Base-by-base conservation (phyloP, 2,113 vertebrate genomes). In the Climacteris rufus region DNA sequence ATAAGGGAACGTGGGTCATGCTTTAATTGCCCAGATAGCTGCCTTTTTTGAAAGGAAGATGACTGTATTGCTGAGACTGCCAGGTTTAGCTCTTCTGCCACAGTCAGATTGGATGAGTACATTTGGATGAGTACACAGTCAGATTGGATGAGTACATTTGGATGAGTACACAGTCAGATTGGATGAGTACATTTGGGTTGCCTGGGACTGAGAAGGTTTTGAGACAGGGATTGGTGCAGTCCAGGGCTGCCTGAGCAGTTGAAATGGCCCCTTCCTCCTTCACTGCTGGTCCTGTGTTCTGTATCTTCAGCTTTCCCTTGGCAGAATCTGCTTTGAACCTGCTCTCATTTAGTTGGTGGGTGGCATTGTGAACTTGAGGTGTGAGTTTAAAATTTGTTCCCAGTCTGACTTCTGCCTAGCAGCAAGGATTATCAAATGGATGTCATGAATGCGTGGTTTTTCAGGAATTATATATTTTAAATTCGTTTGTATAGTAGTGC, bases 101-200 rank as follows among this genome's bases (percentile, higher is more conserved):
- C 47, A 21, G 59, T 57, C n/a, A 17, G 17, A 3, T 76, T 0
- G 1, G 39, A 15, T 54, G 35, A 54, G 50, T 14, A 13, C 14
- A 0, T 17, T 7, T 50, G 61, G 35, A n/a, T n/a, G n/a, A n/a
- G n/a, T n/a, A n/a, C n/a, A n/a, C n/a, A n/a, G n/a, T n/a, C n/a
- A n/a, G n/a, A n/a, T n/a, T n/a, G n/a, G 39, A 15, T 54, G 35
- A 54, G 50, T 14, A 13, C 14, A 0, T 17, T 7, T 50, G 61
- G 35, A n/a, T n/a, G n/a, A n/a, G n/a, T n/a, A n/a, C n/a, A n/a
- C n/a, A n/a, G n/a, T n/a, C n/a, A n/a, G n/a, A n/a, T n/a, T n/a
- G 1, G 39, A 15, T 54, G 35, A 54, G 50, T 14, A 13, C 14
- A 0, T 17, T 7, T 50, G 61, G 35, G 28, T 65, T 63, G 20